These are phyloP conservation scores for Galleria mellonella DNA, from an alignment of 1,140 invertebrate species.

Conservation along the genomic window DNA sequence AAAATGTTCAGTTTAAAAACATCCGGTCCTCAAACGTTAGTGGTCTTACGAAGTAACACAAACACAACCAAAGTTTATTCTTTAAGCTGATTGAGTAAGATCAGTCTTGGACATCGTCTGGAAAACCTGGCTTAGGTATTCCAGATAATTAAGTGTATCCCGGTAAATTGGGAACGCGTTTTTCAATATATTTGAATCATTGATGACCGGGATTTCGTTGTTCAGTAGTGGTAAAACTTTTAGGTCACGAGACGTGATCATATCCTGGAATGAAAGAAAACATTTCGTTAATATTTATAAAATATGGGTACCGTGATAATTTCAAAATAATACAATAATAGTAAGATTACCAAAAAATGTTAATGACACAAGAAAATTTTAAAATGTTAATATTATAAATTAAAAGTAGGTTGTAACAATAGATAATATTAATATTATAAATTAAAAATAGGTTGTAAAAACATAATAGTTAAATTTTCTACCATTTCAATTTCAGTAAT, in stretches of 20 bases:
- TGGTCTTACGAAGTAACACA: constrained; percentile 20
- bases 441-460: too few species aligned
- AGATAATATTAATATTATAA: too few species aligned
- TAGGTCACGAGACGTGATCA: constrained; percentile 44
- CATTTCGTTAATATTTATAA: too few species aligned
- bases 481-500: too few species aligned
- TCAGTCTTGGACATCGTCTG: constrained; percentile 37
- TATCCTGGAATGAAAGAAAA: constrained; percentile 37
- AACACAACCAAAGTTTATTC: constrained; percentile 20
- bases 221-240: constrained; percentile 36
- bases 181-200: constrained; percentile 25
- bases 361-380: neutral
- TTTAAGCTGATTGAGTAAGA: constrained; percentile 18
- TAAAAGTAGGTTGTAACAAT: too few species aligned
- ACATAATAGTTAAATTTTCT: too few species aligned
- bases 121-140: constrained; percentile 55
- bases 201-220: constrained; percentile 41
- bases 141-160: constrained; percentile 56
- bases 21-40: constrained; percentile 16
- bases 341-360: too few species aligned
- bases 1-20: neutral
- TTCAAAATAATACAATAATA: too few species aligned
- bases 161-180: constrained; percentile 46
- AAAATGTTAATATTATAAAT: neutral
- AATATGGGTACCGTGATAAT: too few species aligned